A percentile compares a stretch with the other conserved stretches of the same genome.
Evolutionary conservation across 2,113 vertebrate genomes (phyloP).

Genomic region (Labeo rohita): DNA sequence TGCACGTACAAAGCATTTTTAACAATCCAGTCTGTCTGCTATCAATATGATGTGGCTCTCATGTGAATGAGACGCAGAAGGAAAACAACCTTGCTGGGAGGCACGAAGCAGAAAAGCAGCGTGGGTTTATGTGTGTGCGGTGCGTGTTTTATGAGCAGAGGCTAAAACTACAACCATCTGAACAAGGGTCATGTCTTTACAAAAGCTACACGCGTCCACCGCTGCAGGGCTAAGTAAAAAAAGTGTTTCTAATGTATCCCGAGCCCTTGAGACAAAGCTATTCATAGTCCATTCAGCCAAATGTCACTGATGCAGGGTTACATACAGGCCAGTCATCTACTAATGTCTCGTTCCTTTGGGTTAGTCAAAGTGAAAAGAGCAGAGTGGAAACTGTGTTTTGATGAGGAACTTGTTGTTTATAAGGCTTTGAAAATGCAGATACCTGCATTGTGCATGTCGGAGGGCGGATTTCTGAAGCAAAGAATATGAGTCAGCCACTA

Average conservation of each 20-base stretch:
- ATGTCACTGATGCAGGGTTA: conserved; percentile 57
- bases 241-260: conserved; percentile 47
- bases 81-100: conserved; percentile 34
- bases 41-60: not conserved
- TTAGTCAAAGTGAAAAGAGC: conserved; percentile 47
- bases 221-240: conserved; percentile 15
- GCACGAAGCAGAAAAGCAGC: not conserved
- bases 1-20: not conserved
- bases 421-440: not conserved
- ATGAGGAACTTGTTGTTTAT: conserved; percentile 16
- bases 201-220: not conserved
- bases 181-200: conserved; percentile 35
- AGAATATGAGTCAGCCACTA: not conserved
- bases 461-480: not conserved
- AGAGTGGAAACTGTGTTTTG: conserved; percentile 26
- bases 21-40: conserved; percentile 1
- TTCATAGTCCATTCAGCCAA: conserved; percentile 54
- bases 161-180: not conserved
- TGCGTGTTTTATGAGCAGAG: not conserved
- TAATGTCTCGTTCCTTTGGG: conserved; percentile 17
- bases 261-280: conserved; percentile 44
- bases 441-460: not conserved
- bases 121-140: not conserved
- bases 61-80: not conserved
- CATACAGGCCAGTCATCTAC: conserved; percentile 32